Base-by-base conservation (phyloP, 2,888 invertebrate genomes). In the Nemotelus nigrinus region DNA sequence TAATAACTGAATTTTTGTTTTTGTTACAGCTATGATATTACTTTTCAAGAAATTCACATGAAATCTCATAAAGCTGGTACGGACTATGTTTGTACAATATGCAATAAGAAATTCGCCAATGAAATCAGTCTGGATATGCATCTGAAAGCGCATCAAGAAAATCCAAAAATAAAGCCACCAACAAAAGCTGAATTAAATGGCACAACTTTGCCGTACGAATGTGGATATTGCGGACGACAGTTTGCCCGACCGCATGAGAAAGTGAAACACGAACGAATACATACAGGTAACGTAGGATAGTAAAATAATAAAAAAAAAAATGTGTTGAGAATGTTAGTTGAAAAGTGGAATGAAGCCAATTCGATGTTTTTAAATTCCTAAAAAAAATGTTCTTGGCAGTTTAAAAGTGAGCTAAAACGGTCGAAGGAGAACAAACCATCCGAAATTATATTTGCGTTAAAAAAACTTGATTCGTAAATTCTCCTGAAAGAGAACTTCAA, bases 221-320 rank as follows among this genome's bases (percentile, higher is more conserved):
- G 94, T 82, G 89, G 91, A 78, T 94, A 91, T 83, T 94, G 94
- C 82, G 91, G 90, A 0, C 89, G 93, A 76, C 88, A 91, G 79
- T 94, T 94, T 82, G 89, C 91, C 2, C 88, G 93, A 60, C 94
- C 94, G 0, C 93, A 93, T 82, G 94, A 94, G 82, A 94, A 94
- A 85, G 94, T 94, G 1, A 94, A 94, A 85, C 94, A 94, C 82
- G 94, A 94, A 85, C 88, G 94, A n/a, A 92, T 94, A 83, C 94
- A 94, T 82, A 94, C 94, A 0, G 93, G 93, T 84, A 82, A 67
- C 2, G 5, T 10, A 25, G 53, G 43, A 8, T 44, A 7, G 44
- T 4, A 39, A 63, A 58, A 45, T 4, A 58, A 50, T 41, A 45
- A 10, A 6, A 4, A 70, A 60, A 70, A 3, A 50, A 76, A 10